Percentiles rank a stretch among this genome's conserved stretches.
Conservation (phyloP, 2,888 invertebrate genomes). For the Acleris holmiana region DNA sequence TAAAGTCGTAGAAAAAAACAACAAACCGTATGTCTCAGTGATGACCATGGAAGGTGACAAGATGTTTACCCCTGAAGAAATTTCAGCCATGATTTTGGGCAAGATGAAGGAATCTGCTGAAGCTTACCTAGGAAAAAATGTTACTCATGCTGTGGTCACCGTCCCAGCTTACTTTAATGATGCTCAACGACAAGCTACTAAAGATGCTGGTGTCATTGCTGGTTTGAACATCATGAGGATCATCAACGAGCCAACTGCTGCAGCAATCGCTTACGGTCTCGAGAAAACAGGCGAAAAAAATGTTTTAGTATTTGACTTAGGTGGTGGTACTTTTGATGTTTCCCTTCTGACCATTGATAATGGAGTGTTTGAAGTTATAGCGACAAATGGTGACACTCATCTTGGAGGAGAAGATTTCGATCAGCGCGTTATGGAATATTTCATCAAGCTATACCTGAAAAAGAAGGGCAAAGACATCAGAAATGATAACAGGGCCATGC, state of each 20-base stretch:
- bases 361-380: slow-evolving; percentile 97
- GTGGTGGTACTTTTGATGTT: slow-evolving; percentile 99
- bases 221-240: slow-evolving; percentile 96
- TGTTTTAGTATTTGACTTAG: slow-evolving; percentile 99
- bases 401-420: slow-evolving; percentile 99
- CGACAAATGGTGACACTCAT: slow-evolving; percentile 98
- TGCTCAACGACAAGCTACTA: slow-evolving; percentile 99
- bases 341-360: slow-evolving; percentile 99
- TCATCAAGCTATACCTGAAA: slow-evolving; percentile 97
- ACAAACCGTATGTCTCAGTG: slow-evolving; percentile 97
- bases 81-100: slow-evolving; percentile 99
- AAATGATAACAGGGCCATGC: slow-evolving; percentile 96
- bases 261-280: slow-evolving; percentile 97
- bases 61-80: slow-evolving; percentile 98
- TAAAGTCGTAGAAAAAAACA: slow-evolving; percentile 95
- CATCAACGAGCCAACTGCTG: slow-evolving; percentile 99
- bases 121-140: slow-evolving; percentile 96
- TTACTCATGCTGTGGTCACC: slow-evolving; percentile 93
- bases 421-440: slow-evolving; percentile 99
- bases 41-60: slow-evolving; percentile 92
- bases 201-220: slow-evolving; percentile 98
- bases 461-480: slow-evolving; percentile 99
- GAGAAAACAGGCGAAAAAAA: slow-evolving; percentile 99
- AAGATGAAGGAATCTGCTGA: slow-evolving; percentile 99
- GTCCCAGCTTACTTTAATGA: slow-evolving; percentile 99